Evolutionary conservation across 2,113 vertebrate species (phyloP), one percentile per base, ranked within the genome.

Genomic region (Cheilinus undulatus): DNA sequence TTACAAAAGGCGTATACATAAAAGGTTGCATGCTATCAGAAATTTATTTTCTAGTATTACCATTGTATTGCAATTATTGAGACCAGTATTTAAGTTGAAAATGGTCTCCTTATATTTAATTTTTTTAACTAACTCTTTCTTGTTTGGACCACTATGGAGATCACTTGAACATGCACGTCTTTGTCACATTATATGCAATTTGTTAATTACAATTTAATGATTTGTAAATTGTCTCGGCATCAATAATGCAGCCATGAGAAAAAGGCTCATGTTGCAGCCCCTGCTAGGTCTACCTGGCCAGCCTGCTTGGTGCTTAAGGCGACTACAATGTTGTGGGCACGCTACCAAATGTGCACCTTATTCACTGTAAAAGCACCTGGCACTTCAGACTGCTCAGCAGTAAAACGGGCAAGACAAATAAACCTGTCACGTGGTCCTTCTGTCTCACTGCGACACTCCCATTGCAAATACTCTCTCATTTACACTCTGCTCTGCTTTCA

Each of bases 391-490:
- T 24, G 65, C 69, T 70, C 56, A 38, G 62, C 50, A 77, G 51
- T 52, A 63, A 82, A 73, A 69, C 19, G 5, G 70, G 24, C 68
- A 64, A 73, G 60, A 79, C 67, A 84, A 88, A 86, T 76, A 88
- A 80, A 76, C 42, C 43, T 14, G 81, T 87, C 83, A 87, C 76
- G 88, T 79, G 84, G 72, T 82, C 68, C 34, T 34, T 63, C 14
- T 58, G 84, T 53, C 56, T 69, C 61, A 23, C 70, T 54, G 82
- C 27, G 80, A 85, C 90, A 90, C 90, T 86, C 91, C 91, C 83
- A 86, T 90, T 87, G 90, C 86, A 90, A 92, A 92, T 87, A 90
- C 45, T 57, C 63, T 74, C 56, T 74, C 56, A 61, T 79, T 82
- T 63, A 60, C 83, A 65, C 72, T 73, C 46, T 46, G 50, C 80